Conservation (phyloP, 1,140 invertebrate genomes). For the Chionoecetes opilio region DNA sequence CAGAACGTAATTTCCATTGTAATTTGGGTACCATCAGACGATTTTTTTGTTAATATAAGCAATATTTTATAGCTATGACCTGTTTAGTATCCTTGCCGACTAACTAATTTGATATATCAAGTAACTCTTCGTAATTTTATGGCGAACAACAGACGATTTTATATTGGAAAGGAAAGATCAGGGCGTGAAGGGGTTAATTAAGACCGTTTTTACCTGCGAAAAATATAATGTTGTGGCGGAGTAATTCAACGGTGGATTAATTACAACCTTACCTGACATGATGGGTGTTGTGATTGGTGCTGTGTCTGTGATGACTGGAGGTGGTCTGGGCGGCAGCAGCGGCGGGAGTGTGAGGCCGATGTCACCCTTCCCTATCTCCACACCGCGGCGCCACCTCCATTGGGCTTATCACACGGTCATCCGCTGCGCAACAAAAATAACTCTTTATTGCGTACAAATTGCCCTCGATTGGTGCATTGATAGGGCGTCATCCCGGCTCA, state of each 20-base stretch:
- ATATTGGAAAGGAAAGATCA: background rate
- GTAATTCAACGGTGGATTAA: background rate
- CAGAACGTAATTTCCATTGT: too few species aligned
- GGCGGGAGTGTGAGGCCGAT: background rate
- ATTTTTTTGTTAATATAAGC: too few species aligned
- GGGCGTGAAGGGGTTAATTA: too few species aligned
- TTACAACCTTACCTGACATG: background rate
- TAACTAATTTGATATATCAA: background rate
- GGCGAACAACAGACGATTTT: background rate
- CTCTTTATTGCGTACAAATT: background rate
- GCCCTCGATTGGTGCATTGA: too few species aligned
- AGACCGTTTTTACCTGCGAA: too few species aligned
- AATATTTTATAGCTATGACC: too few species aligned
- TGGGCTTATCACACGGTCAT: background rate
- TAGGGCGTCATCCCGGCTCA: too few species aligned
- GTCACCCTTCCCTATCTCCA: background rate
- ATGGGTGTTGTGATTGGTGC: background rate
- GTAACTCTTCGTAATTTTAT: background rate
- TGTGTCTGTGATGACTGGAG: background rate
- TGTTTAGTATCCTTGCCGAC: too few species aligned
- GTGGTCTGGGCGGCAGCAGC: background rate
- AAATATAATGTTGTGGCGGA: too few species aligned
- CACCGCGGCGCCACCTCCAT: background rate
- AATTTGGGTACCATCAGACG: too few species aligned
- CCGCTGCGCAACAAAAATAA: background rate